These are phyloP conservation scores for Mythimna lalbum DNA, from an alignment of 2,888 invertebrate genomes.

Conservation along the genomic window DNA sequence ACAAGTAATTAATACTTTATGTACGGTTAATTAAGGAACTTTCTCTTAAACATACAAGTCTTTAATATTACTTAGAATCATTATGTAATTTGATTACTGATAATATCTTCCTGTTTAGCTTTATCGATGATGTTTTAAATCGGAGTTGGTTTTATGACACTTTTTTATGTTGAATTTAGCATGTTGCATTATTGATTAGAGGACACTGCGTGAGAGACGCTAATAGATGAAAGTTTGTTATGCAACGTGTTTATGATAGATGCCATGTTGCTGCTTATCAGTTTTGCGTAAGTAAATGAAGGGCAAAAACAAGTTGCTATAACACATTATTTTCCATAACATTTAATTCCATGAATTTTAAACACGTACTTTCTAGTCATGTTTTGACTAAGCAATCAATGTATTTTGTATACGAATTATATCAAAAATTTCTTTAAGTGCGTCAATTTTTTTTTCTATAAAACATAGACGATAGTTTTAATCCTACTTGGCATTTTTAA, in stretches of 20 bases:
- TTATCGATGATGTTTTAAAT: neutral
- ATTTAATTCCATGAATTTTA: slow-evolving; percentile 25
- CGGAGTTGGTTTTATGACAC: neutral
- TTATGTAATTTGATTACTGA: slow-evolving; percentile 5
- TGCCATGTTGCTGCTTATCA: slow-evolving; percentile 43
- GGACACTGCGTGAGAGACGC: neutral
- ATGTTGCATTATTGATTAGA: neutral
- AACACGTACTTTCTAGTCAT: neutral
- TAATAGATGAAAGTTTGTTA: slow-evolving; percentile 35
- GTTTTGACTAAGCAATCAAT: neutral
- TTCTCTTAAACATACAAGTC: neutral
- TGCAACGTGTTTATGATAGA: slow-evolving; percentile 35
- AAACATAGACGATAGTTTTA: too few species aligned
- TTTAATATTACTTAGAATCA: neutral
- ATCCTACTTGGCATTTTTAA: too few species aligned
- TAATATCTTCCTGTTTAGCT: too few species aligned
- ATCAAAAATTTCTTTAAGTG: neutral
- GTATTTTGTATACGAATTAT: neutral
- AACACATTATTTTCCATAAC: slow-evolving; percentile 37
- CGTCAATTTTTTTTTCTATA: too few species aligned
- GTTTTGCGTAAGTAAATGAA: slow-evolving; percentile 41
- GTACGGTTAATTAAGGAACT: neutral
- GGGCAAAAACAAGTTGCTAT: slow-evolving; percentile 40
- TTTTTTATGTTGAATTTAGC: neutral
- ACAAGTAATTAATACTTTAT: slow-evolving; percentile 6